Base-by-base conservation (phyloP, 2,113 vertebrate species). In the Gallinago media region DNA sequence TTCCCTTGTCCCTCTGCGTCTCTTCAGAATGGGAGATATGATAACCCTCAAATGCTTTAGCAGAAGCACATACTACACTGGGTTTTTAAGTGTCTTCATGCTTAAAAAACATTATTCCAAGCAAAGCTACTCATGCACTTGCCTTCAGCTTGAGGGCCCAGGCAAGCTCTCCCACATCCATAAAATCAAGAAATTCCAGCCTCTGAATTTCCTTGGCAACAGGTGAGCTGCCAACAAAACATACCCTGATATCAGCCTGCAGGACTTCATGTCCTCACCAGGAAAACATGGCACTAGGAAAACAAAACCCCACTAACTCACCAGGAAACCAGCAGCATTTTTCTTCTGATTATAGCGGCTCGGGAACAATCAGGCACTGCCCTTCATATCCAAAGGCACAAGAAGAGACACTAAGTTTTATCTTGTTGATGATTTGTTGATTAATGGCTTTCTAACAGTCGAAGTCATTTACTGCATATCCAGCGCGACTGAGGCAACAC, bases 401-500 rank as follows among this genome's bases (percentile, higher is more conserved):
- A 80, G 79, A 92, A 74, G 23, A 85, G 50, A 83, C 56, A 68
- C 8, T 44, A 68, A 75, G 59, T 80, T 88, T 80, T 80, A 77
- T 92, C 63, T 65, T 91, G 44, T 34, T 88, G 79, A 92, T 54
- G 62, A 95, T 85, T 68, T 89, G 42, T 86, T 96, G 71, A 94
- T 88, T 84, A 90, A 94, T 55, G 29, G 46, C 76, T 90, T 88
- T 80, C 38, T 91, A 95, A 59, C 52, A 86, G 47, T 10, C 13
- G 0, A 93, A 75, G 56, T 84, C 59, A 88, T 67, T 85, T 91
- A 72, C 56, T 67, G 15, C 59, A 67, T 81, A 93, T 71, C 75
- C 56, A 90, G 32, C 21, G 61, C 62, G 46, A 94, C 38, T 44
- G 68, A 93, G 81, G 68, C 36, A 86, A 93, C 42, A 21, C 3